Conservation (phyloP, 1,140 invertebrate genomes). For the Hesperophylax magnus region DNA sequence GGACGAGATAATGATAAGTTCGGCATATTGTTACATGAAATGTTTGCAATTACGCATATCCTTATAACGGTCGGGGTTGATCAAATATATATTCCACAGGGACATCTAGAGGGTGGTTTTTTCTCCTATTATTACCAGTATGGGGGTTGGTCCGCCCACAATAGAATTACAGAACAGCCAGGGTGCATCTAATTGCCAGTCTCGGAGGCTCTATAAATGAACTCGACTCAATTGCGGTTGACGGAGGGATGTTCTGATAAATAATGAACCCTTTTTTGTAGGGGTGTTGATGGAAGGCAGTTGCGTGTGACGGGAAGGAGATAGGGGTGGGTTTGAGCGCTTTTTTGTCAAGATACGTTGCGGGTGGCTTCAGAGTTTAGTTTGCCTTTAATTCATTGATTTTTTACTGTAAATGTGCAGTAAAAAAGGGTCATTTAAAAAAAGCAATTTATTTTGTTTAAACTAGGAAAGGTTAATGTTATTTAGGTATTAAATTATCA, state of each 20-base stretch:
- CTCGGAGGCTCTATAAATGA: constrained; percentile 43
- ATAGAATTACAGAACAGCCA: constrained; percentile 3
- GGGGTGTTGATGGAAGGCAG: constrained; percentile 31
- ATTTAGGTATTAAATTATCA: too few relatives aligned
- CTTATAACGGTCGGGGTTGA: not conserved
- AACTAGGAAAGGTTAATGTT: too few relatives aligned
- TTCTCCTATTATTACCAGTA: not conserved
- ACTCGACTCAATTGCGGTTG: constrained; percentile 25
- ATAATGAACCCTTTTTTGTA: constrained; percentile 33
- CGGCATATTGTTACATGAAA: too few relatives aligned
- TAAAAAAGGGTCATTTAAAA: too few relatives aligned
- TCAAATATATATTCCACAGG: constrained; percentile 20
- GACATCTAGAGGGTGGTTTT: not conserved
- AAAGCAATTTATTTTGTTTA: too few relatives aligned
- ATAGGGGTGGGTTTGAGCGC: not conserved
- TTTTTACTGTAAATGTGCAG: too few relatives aligned
- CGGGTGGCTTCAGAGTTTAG: too few relatives aligned
- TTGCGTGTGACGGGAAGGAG: not conserved
- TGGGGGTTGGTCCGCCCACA: constrained; percentile 38
- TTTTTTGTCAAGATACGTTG: not conserved
- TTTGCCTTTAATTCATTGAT: too few relatives aligned
- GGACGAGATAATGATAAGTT: too few relatives aligned
- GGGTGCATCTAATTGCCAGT: constrained; percentile 51
- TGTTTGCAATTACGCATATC: not conserved
- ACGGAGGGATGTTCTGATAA: constrained; percentile 37